phyloP scores from a whole-genome alignment of 2,113 vertebrate species.

The Tachysurus fulvidraco region DNA sequence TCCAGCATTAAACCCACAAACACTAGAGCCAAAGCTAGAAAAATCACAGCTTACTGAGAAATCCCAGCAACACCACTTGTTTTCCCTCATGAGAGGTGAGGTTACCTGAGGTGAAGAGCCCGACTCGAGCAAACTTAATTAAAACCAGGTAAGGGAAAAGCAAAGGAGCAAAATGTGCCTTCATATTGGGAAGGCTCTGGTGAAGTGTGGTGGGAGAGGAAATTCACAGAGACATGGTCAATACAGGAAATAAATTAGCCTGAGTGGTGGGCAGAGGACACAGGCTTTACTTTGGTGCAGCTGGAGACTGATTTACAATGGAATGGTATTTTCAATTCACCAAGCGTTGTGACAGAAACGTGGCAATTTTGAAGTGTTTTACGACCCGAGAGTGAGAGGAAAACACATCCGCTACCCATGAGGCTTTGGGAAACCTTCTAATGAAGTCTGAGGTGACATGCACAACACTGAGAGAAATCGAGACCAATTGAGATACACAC shows the following conservation, averaged over 20 bases:
- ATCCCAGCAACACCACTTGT: constrained; percentile 29
- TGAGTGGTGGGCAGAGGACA: constrained; percentile 22
- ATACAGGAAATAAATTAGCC: constrained; percentile 47
- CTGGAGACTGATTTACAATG: constrained; percentile 31
- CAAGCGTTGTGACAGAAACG: neutral
- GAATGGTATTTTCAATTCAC: neutral
- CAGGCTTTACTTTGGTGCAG: neutral
- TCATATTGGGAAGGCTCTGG: constrained; percentile 20
- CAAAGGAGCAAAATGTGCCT: constrained; percentile 20
- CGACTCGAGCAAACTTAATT: constrained; percentile 38
- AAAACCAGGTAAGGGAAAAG: constrained; percentile 38
- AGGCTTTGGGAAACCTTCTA: constrained; percentile 24
- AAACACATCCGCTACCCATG: constrained; percentile 20
- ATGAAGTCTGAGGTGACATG: constrained; percentile 37
- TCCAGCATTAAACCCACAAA: constrained; percentile 1
- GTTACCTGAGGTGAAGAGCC: constrained; percentile 30
- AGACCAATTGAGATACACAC: neutral
- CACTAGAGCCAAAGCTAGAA: neutral
- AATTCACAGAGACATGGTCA: constrained; percentile 31
- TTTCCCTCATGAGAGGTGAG: constrained; percentile 37
- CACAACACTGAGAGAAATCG: neutral
- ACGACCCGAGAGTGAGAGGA: neutral
- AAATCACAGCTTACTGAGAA: constrained; percentile 14
- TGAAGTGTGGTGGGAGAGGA: constrained; percentile 14
- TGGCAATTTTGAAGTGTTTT: constrained; percentile 29